phyloP scores from a whole-genome alignment of 2,888 invertebrate genomes.

The Lymantria monacha region DNA sequence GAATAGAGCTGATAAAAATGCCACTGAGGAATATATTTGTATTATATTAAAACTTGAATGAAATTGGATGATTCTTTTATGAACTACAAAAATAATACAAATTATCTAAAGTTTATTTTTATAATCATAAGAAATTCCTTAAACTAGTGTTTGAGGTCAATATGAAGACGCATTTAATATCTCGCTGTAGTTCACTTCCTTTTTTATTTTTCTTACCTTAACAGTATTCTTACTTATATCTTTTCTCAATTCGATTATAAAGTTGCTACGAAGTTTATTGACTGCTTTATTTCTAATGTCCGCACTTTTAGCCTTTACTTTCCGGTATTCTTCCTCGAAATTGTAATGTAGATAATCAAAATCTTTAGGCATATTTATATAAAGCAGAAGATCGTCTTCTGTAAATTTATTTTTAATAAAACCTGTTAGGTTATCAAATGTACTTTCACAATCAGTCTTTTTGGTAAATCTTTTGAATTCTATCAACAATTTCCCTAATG shows the following conservation, averaged over 20 bases:
- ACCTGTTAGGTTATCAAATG: slow-evolving; percentile 42
- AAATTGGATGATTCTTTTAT: no score
- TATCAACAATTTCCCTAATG: slow-evolving; percentile 38
- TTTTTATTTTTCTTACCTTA: slow-evolving; percentile 17
- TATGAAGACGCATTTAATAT: not conserved
- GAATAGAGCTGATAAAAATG: no score
- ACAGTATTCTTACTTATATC: slow-evolving; percentile 6
- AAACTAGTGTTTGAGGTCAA: not conserved
- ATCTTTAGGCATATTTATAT: slow-evolving; percentile 36
- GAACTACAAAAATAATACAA: no score
- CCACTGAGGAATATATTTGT: no score
- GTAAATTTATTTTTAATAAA: slow-evolving; percentile 49
- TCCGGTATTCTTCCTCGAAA: not conserved
- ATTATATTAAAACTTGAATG: no score
- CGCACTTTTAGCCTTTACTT: not conserved
- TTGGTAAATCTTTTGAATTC: slow-evolving; percentile 46
- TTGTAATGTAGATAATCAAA: slow-evolving; percentile 35
- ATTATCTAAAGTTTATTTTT: no score
- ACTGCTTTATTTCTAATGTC: not conserved
- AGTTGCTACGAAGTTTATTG: not conserved
- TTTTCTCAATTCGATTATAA: not conserved
- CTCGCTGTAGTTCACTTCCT: slow-evolving; percentile 20
- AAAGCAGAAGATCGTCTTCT: slow-evolving; percentile 41
- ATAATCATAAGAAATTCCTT: no score
- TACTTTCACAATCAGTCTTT: slow-evolving; percentile 37